These are phyloP conservation scores for Lochmaea crataegi DNA, from an alignment of 2,888 invertebrate species.

Conservation along the genomic window DNA sequence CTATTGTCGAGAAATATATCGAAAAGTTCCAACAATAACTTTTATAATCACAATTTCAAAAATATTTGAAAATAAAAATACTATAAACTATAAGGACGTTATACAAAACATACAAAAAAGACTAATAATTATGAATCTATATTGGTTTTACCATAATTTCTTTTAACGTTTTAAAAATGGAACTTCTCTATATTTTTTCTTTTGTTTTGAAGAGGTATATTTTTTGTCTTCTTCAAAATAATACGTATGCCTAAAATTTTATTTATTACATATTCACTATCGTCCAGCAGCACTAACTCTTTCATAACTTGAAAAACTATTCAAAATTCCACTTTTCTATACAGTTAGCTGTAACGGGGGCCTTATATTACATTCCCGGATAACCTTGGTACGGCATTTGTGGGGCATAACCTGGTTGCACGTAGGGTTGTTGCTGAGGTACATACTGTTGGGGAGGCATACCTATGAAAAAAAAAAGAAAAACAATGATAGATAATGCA, in stretches of 20 bases:
- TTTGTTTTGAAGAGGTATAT: background rate
- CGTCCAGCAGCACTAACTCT: constrained; percentile 32
- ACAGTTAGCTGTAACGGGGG: constrained; percentile 38
- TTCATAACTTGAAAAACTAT: constrained; percentile 27
- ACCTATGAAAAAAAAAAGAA: constrained; percentile 53
- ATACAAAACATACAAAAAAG: constrained; percentile 4
- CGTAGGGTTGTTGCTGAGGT: constrained; percentile 70
- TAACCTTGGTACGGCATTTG: constrained; percentile 75
- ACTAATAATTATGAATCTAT: background rate
- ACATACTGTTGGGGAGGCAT: constrained; percentile 63
- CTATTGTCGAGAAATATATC: constrained; percentile 1
- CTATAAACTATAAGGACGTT: constrained; percentile 1
- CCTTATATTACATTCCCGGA: constrained; percentile 69
- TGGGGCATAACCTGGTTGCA: constrained; percentile 66
- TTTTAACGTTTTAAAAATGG: background rate
- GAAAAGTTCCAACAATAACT: constrained; percentile 7
- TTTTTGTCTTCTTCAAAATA: constrained; percentile 7
- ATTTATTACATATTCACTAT: constrained; percentile 34
- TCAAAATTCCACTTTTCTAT: constrained; percentile 39
- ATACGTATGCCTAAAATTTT: constrained; percentile 20
- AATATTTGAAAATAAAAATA: background rate
- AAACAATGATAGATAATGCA: no score
- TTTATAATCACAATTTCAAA: constrained; percentile 2
- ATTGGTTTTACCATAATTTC: background rate
- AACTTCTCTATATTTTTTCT: constrained; percentile 18